Base-by-base conservation (phyloP, 1,140 invertebrate genomes). In the Apolygus lucorum region DNA sequence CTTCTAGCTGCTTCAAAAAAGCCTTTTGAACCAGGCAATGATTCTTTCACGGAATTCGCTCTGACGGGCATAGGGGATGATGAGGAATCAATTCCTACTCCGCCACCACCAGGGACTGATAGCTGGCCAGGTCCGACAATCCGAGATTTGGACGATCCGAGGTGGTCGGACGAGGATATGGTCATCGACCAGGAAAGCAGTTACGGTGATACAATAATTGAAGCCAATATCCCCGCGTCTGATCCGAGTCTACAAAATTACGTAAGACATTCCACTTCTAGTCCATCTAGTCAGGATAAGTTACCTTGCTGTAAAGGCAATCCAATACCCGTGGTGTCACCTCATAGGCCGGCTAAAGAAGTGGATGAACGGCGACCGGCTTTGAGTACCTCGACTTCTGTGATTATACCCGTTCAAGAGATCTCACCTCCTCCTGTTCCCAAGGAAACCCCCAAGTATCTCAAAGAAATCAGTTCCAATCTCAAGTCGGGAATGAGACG, bases 31-130 rank as follows among this genome's bases (percentile, higher is more conserved):
- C 26, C 28, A 17, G 11, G 24, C 1, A 34, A 67, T 29, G 69
- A 67, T 54, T 67, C 52, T 21, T 27, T 67, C 26, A 49, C 21
- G 24, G 65, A 70, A 25, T 67, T 67, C 14, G 65, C 24, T 67
- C 29, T 70, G 0, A 34, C 21, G 21, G 52, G 34, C 26, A 28
- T 34, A 17, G 25, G 8, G 21, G 68, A 68, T 21, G 54, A 59
- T 11, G 4, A 21, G 26, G 22, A 59, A 14, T 28, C 26, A 28
- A 29, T 28, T 8, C 21, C 29, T 34, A 42, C 22, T 2, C 65
- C 25, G 17, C 22, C 65, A 49, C 25, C 22, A 42, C 27, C 25
- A n/a, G 27, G 21, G 25, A 27, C 52, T 1, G 24, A 27, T 21
- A 11, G 17, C 21, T 63, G n/a, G 17, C 52, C 34, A 63, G 22